Base-by-base conservation (phyloP, 2,797 vertebrate genomes). In the Austrolebias charrua region DNA sequence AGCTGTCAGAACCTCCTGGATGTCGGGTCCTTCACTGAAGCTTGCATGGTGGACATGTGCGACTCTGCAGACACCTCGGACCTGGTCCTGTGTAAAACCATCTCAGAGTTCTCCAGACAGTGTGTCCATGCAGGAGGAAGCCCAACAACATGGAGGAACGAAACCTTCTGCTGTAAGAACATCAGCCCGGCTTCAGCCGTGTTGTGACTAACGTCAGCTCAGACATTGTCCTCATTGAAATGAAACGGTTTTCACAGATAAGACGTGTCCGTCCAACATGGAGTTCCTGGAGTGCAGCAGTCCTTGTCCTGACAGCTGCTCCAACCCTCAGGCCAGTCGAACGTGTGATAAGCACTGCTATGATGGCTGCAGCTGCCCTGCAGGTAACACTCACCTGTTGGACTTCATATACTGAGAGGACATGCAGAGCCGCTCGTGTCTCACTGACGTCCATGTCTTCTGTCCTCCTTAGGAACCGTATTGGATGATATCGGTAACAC, bases 331-430 rank as follows among this genome's bases (percentile, higher is more conserved):
- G 33, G 81, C 89, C 63, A 90, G 92, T 24, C 66, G 86, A 28
- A 86, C 93, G 4, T 96, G 95, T 82, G 89, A 91, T 31, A 82
- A 79, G 0, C 95, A 95, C 79, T 93, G 92, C 38, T 76, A 87
- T 0, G 93, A 93, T 3, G 93, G 93, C 54, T 96, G 95, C 83
- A 92, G 92, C 90, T 97, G 95, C 48, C 94, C 94, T 1, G 9
- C 82, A 57, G 95, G 95, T 93, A 93, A 33, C 31, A 24, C 31
- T 33, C 31, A 33, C 31, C 6, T 1, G 11, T 4, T 35, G 19
- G 43, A 3, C 16, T 24, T 6, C n/a, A n/a, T 5, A n/a, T 35
- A 8, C 3, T 33, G 31, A 33, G 31, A 33, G 31, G 31, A 10
- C 35, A 7, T 10, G 8, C 24, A 24, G 24, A 24, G 24, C 35